Evolutionary conservation across 2,113 vertebrate species (phyloP), one percentile per base, ranked within the genome.

Genomic region (Prietella phreatophila): DNA sequence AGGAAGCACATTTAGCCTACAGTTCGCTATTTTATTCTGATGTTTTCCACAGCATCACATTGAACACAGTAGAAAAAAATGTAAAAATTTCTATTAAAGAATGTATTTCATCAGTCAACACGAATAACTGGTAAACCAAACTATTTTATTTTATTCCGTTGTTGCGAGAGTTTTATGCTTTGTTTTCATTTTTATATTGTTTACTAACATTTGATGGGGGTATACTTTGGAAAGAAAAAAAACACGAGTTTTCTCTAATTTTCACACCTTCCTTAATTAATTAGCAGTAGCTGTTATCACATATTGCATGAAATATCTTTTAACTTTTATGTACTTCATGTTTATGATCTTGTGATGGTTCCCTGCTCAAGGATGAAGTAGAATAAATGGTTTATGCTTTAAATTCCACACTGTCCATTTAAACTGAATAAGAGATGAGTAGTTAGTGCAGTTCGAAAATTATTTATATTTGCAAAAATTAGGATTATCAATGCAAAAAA

Each of bases 101-200:
- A 93, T 92, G 90, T 76, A 84, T 60, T 83, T 11, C 81, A 87
- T 78, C 19, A 75, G 42, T 60, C 33, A 50, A 58, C 50, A 82
- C 27, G 5, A 76, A 55, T 47, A 65, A 76, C 56, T 55, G 58
- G 30, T 83, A 58, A 91, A 79, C 89, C 86, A 17, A 53, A 87
- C 88, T 84, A 85, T 88, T 78, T 85, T 84, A 76, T 93, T 93
- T 93, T 91, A 8, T 65, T 92, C 30, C 78, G 71, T 87, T 90
- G 90, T 87, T 86, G 82, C 69, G 88, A 92, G 81, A 89, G 89
- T 36, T 91, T 91, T 87, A 87, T 90, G 85, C 0, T 20, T 88
- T 78, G 86, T 86, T 84, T 76, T 82, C 88, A 73, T 84, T 87
- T 87, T 61, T 82, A 82, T 85, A 89, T 75, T 36, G 69, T 78